A percentile compares a stretch with the other conserved stretches of the same genome.
phyloP scores from a whole-genome alignment of 2,888 invertebrate species.

The Aspidapion aeneum region DNA sequence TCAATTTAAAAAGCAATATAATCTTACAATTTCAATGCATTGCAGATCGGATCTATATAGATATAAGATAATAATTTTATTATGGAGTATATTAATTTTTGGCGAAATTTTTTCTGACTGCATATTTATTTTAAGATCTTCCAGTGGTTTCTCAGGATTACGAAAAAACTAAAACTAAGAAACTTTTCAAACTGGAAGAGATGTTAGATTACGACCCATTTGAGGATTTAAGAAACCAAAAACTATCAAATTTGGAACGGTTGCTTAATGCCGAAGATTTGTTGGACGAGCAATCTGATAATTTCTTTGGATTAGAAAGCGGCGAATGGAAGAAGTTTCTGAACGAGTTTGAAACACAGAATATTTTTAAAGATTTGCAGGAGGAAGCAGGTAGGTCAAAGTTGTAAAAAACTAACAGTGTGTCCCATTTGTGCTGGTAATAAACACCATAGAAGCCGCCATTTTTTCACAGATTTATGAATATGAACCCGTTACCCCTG shows the following conservation, averaged over 20 bases:
- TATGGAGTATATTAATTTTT: too few species aligned
- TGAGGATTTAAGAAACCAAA: background rate
- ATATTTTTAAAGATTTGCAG: constrained; percentile 43
- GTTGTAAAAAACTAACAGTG: too few species aligned
- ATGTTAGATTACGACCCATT: background rate
- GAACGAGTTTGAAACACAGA: constrained; percentile 34
- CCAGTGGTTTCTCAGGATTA: background rate
- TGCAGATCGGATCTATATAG: too few species aligned
- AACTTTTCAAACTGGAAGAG: background rate
- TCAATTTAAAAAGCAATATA: too few species aligned
- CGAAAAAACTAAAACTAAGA: background rate
- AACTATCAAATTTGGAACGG: background rate
- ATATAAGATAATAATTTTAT: too few species aligned
- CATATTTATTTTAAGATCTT: background rate
- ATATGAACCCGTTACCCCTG: too few species aligned
- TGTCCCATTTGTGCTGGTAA: constrained; percentile 4
- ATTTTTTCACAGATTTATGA: too few species aligned
- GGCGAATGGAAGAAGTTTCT: constrained; percentile 18
- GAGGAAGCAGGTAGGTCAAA: constrained; percentile 43
- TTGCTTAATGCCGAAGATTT: background rate
- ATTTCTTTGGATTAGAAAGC: background rate
- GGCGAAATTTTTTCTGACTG: too few species aligned
- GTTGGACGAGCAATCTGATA: background rate
- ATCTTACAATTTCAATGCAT: too few species aligned
- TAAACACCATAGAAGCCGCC: too few species aligned